Evolutionary conservation across 1,140 invertebrate species (phyloP).

Genomic region (Daktulosphaira vitifoliae): DNA sequence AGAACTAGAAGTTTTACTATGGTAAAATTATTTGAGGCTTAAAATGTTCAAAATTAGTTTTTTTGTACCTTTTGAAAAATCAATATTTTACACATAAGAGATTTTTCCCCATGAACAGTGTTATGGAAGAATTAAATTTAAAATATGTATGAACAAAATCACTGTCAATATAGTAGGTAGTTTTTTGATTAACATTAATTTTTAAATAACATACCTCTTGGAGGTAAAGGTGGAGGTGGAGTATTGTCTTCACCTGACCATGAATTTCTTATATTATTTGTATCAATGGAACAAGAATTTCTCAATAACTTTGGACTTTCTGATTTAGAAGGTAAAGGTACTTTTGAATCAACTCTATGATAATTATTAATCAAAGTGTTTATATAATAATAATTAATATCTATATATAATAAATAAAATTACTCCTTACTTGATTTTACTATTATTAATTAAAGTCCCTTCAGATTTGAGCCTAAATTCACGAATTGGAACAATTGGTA

Average conservation of each 20-base stretch:
- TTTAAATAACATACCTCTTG: slow-evolving; percentile 44
- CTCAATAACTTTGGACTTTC: slow-evolving; percentile 50
- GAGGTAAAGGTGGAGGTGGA: slow-evolving; percentile 53
- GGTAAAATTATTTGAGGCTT: too few species aligned
- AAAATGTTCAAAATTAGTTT: too few species aligned
- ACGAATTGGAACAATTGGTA: background rate
- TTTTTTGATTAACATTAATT: too few species aligned
- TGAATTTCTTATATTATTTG: slow-evolving; percentile 47
- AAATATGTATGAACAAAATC: too few species aligned
- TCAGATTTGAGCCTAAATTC: slow-evolving; percentile 23
- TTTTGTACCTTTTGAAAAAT: too few species aligned
- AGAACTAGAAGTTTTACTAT: too few species aligned
- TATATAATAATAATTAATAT: too few species aligned
- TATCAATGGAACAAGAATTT: slow-evolving; percentile 46
- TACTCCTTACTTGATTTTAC: background rate
- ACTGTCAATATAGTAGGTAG: too few species aligned
- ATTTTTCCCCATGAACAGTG: too few species aligned
- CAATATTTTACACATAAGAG: too few species aligned
- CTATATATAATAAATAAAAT: too few species aligned
- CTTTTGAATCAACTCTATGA: slow-evolving; percentile 47
- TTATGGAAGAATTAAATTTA: too few species aligned
- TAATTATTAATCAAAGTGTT: background rate
- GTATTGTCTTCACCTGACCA: slow-evolving; percentile 51
- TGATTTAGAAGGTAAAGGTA: slow-evolving; percentile 51
- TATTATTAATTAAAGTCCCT: slow-evolving; percentile 9